phyloP scores from a whole-genome alignment of 1,140 invertebrate genomes.

The Drosophila sp. region DNA sequence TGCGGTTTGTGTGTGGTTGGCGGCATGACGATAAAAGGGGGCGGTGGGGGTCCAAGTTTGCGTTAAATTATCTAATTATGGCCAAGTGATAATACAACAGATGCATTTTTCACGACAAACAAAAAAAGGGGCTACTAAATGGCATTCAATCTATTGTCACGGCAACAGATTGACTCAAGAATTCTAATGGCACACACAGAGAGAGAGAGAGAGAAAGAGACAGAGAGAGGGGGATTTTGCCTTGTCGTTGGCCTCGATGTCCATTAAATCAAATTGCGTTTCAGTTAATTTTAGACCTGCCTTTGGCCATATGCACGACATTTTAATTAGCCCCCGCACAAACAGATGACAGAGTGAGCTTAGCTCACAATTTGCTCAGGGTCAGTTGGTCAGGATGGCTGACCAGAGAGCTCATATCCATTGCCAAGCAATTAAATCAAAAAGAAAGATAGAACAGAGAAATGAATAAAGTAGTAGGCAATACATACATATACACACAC shows the following conservation, averaged over 20 bases:
- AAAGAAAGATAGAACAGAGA: not conserved
- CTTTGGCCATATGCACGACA: conserved; percentile 3
- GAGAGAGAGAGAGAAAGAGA: too few relatives aligned
- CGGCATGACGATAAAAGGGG: not conserved
- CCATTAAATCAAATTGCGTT: not conserved
- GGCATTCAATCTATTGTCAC: not conserved
- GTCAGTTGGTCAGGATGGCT: not conserved
- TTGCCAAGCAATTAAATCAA: conserved; percentile 6
- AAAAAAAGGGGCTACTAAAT: not conserved
- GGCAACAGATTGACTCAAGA: not conserved
- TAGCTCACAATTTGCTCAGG: not conserved
- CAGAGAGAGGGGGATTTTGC: too few relatives aligned
- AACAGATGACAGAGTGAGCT: not conserved
- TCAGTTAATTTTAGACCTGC: conserved; percentile 5
- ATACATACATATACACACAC: not conserved
- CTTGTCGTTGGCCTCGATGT: not conserved
- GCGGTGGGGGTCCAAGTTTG: not conserved
- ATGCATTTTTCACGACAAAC: not conserved
- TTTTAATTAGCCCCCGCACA: conserved; percentile 3
- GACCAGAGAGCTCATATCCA: not conserved
- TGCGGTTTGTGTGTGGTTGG: not conserved
- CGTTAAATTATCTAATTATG: conserved; percentile 5
- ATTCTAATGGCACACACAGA: not conserved
- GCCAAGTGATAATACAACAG: not conserved
- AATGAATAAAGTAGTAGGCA: not conserved